phyloP scores from a whole-genome alignment of 2,888 invertebrate genomes.

The Isoperla grammatica region DNA sequence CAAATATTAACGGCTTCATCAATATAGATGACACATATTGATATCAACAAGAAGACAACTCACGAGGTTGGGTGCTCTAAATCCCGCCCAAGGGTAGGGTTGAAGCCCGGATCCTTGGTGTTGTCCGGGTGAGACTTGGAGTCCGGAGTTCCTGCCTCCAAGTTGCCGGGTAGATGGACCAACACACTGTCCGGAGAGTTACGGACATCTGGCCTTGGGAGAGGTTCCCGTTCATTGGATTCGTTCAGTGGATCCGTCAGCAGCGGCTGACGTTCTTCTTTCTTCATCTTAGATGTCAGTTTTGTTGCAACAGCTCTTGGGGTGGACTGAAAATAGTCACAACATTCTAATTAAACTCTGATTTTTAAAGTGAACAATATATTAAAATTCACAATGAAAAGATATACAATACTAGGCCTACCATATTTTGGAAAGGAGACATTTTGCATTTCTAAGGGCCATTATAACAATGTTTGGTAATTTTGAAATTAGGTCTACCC shows the following conservation, averaged over 20 bases:
- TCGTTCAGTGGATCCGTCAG: constrained; percentile 40
- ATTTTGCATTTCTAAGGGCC: no score
- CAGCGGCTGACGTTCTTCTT: constrained; percentile 65
- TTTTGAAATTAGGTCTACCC: no score
- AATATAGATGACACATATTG: not conserved
- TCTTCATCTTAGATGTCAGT: constrained; percentile 44
- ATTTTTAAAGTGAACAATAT: no score
- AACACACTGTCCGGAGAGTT: constrained; percentile 45
- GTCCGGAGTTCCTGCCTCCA: constrained; percentile 31
- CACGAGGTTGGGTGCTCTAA: constrained; percentile 77
- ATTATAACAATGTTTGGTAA: no score
- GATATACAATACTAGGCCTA: no score
- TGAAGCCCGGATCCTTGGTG: constrained; percentile 39
- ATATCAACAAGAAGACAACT: constrained; percentile 63
- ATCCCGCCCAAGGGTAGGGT: constrained; percentile 62
- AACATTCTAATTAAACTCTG: no score
- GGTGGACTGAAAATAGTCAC: no score
- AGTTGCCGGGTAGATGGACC: constrained; percentile 39
- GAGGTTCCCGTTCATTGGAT: constrained; percentile 31
- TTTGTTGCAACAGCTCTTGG: no score
- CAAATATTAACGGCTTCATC: not conserved
- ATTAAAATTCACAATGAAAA: no score
- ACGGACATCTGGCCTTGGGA: constrained; percentile 41
- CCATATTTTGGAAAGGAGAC: no score
- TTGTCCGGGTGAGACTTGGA: constrained; percentile 31